A percentile compares a stretch with the other conserved stretches of the same genome.
Evolutionary conservation across 2,797 vertebrate species (phyloP).

Genomic region (Passerculus sandwichensis): DNA sequence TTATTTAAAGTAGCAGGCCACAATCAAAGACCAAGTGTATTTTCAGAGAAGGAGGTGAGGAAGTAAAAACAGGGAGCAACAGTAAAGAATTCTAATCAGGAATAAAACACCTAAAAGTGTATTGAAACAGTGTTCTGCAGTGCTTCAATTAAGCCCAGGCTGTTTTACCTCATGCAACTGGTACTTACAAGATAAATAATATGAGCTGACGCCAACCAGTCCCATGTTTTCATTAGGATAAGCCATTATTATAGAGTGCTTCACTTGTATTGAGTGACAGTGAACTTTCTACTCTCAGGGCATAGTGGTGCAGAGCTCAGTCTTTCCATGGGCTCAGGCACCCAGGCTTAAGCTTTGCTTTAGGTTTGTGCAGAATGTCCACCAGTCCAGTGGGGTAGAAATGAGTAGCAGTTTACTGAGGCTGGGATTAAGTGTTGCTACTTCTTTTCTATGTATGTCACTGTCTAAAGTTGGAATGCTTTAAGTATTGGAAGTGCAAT

Average conservation of each 20-base stretch:
- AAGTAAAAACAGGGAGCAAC: slow-evolving; percentile 29
- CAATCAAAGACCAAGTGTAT: slow-evolving; percentile 45
- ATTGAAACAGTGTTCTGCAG: background rate
- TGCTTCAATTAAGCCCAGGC: slow-evolving; percentile 12
- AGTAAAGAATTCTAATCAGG: slow-evolving; percentile 47
- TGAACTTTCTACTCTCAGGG: background rate
- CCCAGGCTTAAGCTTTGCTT: background rate
- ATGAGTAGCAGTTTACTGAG: background rate
- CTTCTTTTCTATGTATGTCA: background rate
- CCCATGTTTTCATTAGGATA: slow-evolving; percentile 36
- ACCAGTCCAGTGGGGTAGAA: background rate
- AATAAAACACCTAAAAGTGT: slow-evolving; percentile 44
- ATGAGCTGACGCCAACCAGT: slow-evolving; percentile 2
- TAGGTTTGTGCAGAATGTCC: background rate
- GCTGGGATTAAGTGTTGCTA: background rate
- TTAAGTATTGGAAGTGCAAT: background rate
- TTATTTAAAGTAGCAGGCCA: slow-evolving; percentile 48
- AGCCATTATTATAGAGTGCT: background rate
- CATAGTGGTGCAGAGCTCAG: background rate
- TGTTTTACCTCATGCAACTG: slow-evolving; percentile 24
- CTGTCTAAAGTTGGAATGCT: background rate
- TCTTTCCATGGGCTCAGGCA: background rate
- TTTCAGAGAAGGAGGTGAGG: slow-evolving; percentile 37
- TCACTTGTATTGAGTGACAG: background rate
- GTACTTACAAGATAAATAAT: slow-evolving; percentile 41